phyloP scores from a whole-genome alignment of 2,113 vertebrate genomes.

The Picathartes gymnocephalus region DNA sequence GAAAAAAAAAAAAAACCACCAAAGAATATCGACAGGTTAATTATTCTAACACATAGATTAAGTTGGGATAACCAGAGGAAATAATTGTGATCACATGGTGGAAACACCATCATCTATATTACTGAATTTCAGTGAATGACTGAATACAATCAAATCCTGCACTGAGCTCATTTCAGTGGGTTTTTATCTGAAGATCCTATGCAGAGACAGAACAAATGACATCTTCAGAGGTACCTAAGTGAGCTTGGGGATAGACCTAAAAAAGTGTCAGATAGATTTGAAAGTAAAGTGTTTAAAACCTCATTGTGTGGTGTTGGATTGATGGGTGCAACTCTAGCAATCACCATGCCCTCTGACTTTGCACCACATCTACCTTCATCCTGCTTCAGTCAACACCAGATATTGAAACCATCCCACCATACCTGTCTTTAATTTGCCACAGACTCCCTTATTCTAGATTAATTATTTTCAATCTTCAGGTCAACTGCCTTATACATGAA shows the following conservation, averaged over 20 bases:
- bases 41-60: neutral
- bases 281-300: neutral
- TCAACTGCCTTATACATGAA: neutral
- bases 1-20: neutral
- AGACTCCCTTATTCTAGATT: neutral
- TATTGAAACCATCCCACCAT: neutral
- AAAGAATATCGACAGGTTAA: neutral
- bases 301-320: neutral
- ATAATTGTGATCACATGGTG: neutral
- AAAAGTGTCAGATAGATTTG: neutral
- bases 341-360: neutral
- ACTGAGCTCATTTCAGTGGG: neutral
- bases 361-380: neutral
- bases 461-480: neutral
- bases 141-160: neutral
- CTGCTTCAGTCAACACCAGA: neutral
- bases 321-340: neutral
- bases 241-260: neutral
- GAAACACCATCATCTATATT: neutral
- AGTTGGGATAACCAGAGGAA: neutral
- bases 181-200: neutral
- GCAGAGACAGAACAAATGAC: neutral
- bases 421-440: conserved; percentile 5
- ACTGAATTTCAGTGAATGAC: neutral
- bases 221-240: neutral